phyloP scores from a whole-genome alignment of 2,888 invertebrate species.

The Lamproptera curius region DNA sequence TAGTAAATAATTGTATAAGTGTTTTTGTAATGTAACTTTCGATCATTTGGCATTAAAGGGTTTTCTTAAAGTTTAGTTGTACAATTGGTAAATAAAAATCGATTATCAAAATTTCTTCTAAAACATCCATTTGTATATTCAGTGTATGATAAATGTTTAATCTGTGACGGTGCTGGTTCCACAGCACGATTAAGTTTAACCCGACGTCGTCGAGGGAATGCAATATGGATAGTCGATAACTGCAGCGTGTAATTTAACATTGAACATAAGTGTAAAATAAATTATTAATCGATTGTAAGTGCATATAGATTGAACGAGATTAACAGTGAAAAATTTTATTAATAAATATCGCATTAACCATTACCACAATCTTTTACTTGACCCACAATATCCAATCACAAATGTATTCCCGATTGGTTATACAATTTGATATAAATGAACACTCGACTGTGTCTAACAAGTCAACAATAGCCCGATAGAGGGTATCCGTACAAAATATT shows the following conservation, averaged over 20 bases:
- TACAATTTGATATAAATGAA: constrained; percentile 39
- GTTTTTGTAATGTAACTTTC: neutral
- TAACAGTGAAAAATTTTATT: constrained; percentile 75
- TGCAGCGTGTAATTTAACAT: constrained; percentile 55
- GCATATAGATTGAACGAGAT: constrained; percentile 72
- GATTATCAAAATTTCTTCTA: neutral
- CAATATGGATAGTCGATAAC: constrained; percentile 65
- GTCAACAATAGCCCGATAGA: constrained; percentile 49
- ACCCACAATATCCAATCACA: constrained; percentile 10
- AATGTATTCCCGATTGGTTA: constrained; percentile 9
- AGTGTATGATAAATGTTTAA: constrained; percentile 5
- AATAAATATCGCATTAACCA: constrained; percentile 77
- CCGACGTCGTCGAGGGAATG: constrained; percentile 56
- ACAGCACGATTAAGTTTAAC: constrained; percentile 38
- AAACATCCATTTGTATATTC: constrained; percentile 16
- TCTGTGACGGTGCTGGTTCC: constrained; percentile 21
- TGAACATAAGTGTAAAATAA: constrained; percentile 69
- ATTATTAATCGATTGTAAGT: constrained; percentile 70
- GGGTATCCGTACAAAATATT: constrained; percentile 45
- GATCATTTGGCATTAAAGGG: constrained; percentile 1
- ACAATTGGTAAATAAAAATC: neutral
- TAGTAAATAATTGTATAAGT: constrained; percentile 10
- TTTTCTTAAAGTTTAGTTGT: constrained; percentile 9
- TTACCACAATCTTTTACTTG: constrained; percentile 28
- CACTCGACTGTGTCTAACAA: constrained; percentile 51